Evolutionary conservation across 2,888 invertebrate species (phyloP), one percentile per base, ranked within the genome.

Genomic region (Heliconius ismenius): DNA sequence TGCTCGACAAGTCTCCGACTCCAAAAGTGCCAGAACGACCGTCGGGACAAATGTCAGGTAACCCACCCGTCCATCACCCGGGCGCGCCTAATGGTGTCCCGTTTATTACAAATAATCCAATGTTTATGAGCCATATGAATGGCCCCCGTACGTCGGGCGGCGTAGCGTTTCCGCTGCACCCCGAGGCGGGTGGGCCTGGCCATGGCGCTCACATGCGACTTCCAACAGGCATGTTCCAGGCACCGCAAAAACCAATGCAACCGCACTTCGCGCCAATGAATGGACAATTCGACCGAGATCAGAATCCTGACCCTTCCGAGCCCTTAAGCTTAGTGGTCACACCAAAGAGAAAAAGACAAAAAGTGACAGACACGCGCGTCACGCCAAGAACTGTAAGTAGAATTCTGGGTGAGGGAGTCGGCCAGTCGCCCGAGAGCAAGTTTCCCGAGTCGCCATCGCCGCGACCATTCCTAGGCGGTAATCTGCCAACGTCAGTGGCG

Each of bases 311-410:
- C 89, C 98, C 98, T 90, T 98, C 98, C 90, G 98, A 98, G 90
- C 98, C 99, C 6, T 96, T 99, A 77, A 98, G 98, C 88, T 95
- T 99, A 84, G 98, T 99, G 78, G 98, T 99, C 83, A 97, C 98
- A 69, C 98, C 98, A 3, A 98, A 98, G 93, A 99, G 98, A 95
- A 99, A 98, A 94, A 95, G 99, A 76, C 98, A 99, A 88, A 99
- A 99, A 97, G 98, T 98, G 86, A 99, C 99, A 60, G 98, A 98
- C 88, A 98, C 98, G 75, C 95, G 98, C 83, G 97, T 98, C 83
- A 98, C 98, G 54, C 98, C 98, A 32, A 95, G 98, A 82, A 98
- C 98, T 72, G 98, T 98, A 68, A 98, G 97, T 89, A 95, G 98
- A 82, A 96, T 98, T 82, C 92, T 98, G 84, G 97, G 97, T 73